phyloP scores from a whole-genome alignment of 2,888 invertebrate species.

The Lithophane semibrunnea region DNA sequence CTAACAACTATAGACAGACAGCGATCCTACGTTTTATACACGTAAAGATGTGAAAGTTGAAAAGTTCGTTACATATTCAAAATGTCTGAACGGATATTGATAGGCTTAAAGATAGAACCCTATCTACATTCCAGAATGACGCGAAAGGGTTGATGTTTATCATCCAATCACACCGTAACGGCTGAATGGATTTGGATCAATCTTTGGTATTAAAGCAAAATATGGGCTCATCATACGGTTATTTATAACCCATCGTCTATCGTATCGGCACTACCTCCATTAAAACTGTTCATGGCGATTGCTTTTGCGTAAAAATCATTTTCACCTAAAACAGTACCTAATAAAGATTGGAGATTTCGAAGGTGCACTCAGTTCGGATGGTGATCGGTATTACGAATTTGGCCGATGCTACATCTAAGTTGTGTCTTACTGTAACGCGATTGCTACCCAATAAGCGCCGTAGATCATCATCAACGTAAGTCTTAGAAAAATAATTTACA shows the following conservation, averaged over 20 bases:
- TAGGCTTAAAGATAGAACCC: constrained; percentile 5
- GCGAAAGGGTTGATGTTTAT: constrained; percentile 21
- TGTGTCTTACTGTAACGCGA: too few species aligned
- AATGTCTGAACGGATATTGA: constrained; percentile 22
- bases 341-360: too few species aligned
- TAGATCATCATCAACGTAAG: too few species aligned
- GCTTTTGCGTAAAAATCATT: too few species aligned
- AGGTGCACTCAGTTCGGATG: too few species aligned
- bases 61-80: constrained; percentile 11
- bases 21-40: not conserved
- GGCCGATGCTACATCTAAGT: too few species aligned
- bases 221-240: not conserved
- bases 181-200: not conserved
- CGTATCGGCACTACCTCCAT: too few species aligned
- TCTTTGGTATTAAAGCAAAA: constrained; percentile 13
- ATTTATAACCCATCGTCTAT: not conserved
- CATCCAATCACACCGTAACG: constrained; percentile 13
- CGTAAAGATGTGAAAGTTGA: not conserved
- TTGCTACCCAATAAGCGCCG: too few species aligned
- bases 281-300: too few species aligned
- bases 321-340: too few species aligned
- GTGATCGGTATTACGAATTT: too few species aligned
- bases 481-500: too few species aligned
- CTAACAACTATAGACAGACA: not conserved
- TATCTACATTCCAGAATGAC: not conserved